Evolutionary conservation across 1,140 invertebrate species (phyloP).

Genomic region (Drosophila ercepeae): DNA sequence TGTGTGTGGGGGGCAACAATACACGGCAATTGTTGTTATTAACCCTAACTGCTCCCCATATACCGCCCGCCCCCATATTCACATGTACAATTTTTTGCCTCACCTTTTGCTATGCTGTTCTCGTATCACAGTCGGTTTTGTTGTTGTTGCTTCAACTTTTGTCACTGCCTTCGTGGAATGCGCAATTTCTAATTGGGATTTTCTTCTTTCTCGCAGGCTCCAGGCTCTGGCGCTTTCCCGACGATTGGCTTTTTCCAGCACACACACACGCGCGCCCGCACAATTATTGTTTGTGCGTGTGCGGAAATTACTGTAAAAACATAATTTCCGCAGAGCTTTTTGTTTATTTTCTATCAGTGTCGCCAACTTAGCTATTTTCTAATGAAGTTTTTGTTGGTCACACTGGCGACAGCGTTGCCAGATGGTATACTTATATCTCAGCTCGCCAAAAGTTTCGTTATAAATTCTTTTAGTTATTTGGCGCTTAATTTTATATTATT

Average conservation of each 20-base stretch:
- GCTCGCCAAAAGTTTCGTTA: no score
- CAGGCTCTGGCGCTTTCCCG: slow-evolving; percentile 4
- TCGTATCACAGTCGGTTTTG: slow-evolving; percentile 43
- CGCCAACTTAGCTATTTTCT: background rate
- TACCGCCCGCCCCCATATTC: slow-evolving; percentile 41
- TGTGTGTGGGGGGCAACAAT: slow-evolving; percentile 46
- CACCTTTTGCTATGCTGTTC: slow-evolving; percentile 61
- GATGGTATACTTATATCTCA: no score
- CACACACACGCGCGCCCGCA: slow-evolving; percentile 65
- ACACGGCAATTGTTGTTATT: slow-evolving; percentile 75
- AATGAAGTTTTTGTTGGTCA: no score
- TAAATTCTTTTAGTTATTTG: no score
- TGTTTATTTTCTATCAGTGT: slow-evolving; percentile 57
- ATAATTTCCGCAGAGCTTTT: slow-evolving; percentile 56
- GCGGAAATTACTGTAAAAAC: slow-evolving; percentile 55
- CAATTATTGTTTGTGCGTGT: slow-evolving; percentile 41
- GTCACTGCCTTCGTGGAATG: slow-evolving; percentile 57
- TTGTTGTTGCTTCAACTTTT: slow-evolving; percentile 15
- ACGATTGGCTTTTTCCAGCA: slow-evolving; percentile 5
- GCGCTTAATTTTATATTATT: no score
- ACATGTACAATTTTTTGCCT: slow-evolving; percentile 58
- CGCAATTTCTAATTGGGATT: slow-evolving; percentile 66
- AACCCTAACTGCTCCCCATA: slow-evolving; percentile 31
- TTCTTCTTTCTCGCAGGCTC: slow-evolving; percentile 25
- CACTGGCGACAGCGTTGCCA: no score